Evolutionary conservation across 2,888 invertebrate species (phyloP), one percentile per base, ranked within the genome.

Genomic region (Latrodectus elegans): DNA sequence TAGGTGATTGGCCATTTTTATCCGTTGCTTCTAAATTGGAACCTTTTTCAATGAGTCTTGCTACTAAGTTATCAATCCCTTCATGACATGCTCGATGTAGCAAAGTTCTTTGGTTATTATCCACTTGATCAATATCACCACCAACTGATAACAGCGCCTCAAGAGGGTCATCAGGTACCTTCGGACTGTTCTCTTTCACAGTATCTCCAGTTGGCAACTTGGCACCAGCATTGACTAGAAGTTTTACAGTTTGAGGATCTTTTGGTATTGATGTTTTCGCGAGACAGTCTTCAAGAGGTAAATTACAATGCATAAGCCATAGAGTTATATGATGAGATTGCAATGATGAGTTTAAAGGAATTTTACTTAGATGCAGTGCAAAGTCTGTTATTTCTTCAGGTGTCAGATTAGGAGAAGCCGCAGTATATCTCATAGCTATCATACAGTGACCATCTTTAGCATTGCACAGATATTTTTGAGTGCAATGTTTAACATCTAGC

Each of bases 401-500:
- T 10, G 91, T 90, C 52, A 94, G 92, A 53, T 91, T 90, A 60
- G 91, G 90, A 15, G 92, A 93, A 94, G 74, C 95, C 92, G 76
- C 95, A 94, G 93, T 92, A 76, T 96, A 92, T 89, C 92, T 91
- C 95, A 97, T 96, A 14, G 96, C 96, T 67, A 97, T 94, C 92
- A 96, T 96, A 12, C 96, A 96, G 92, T 98, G 98, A 0, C 98
- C 98, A 90, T 97, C 96, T 77, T 95, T 94, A 11, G 96, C 95
- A 90, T 95, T 95, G 92, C 97, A 98, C 89, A 98, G 94, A 92
- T 97, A 99, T 90, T 97, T 96, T 90, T 97, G 96, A 2, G 98
- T 99, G 92, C 98, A 98, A 92, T 99, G 98, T 92, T 99, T 99
- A n/a, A 99, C 98, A 92, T 99, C 99, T 80, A 97, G 93, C 90